Percentiles rank a stretch among this genome's conserved stretches.
Conservation (phyloP, 2,888 invertebrate genomes). For the Cryptocephalus moraei region DNA sequence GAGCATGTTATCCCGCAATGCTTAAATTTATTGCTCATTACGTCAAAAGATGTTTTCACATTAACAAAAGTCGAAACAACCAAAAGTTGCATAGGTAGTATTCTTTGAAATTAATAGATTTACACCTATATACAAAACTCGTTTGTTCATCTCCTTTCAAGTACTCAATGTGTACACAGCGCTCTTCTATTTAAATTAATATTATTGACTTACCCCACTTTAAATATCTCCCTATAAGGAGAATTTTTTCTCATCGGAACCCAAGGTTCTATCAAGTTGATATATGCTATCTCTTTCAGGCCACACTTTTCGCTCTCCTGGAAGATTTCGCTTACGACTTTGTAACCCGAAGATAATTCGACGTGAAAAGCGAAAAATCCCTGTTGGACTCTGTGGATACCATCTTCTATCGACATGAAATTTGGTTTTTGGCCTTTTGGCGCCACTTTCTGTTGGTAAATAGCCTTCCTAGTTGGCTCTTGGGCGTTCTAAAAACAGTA, state of each 20-base stretch:
- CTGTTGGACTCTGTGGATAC: slow-evolving; percentile 46
- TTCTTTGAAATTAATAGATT: too few relatives aligned
- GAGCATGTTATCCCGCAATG: too few relatives aligned
- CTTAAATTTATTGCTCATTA: background rate
- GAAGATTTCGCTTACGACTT: slow-evolving; percentile 55
- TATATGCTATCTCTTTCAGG: slow-evolving; percentile 49
- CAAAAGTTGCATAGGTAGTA: too few relatives aligned
- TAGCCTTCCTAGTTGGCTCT: slow-evolving; percentile 48
- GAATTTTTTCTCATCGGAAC: slow-evolving; percentile 44
- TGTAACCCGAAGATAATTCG: slow-evolving; percentile 55
- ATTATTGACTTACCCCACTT: slow-evolving; percentile 44
- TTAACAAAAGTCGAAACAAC: background rate
- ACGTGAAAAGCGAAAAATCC: slow-evolving; percentile 60
- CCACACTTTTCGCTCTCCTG: slow-evolving; percentile 62
- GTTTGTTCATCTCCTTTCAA: too few relatives aligned
- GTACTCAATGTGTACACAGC: too few relatives aligned
- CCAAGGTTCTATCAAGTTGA: slow-evolving; percentile 46
- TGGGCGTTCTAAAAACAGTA: slow-evolving; percentile 43
- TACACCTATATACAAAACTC: too few relatives aligned
- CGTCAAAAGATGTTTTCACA: background rate
- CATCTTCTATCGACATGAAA: slow-evolving; percentile 50
- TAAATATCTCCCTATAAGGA: slow-evolving; percentile 44
- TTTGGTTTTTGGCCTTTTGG: slow-evolving; percentile 46
- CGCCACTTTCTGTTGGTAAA: slow-evolving; percentile 52
- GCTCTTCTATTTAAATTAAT: too few relatives aligned